Base-by-base conservation (phyloP, 2,888 invertebrate species). In the Agrotis ipsilon region DNA sequence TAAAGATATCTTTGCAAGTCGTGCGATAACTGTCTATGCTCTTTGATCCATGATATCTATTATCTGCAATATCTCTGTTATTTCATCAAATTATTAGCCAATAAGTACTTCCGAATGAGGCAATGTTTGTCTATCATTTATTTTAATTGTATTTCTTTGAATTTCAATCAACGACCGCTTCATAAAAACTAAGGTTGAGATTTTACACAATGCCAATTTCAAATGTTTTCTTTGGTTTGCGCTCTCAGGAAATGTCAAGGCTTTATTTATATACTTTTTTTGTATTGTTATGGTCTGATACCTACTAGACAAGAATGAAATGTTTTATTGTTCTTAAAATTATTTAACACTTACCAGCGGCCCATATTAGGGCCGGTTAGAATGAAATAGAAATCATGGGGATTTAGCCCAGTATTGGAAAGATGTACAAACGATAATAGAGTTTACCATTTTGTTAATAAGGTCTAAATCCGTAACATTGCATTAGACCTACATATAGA, bases 241-340 rank as follows among this genome's bases (percentile, higher is more conserved):
- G 32, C 54, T 61, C 52, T 68, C 24, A n/a, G 27, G 19, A 75
- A 70, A 75, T 75, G 67, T 62, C 71, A 80, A 75, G 78, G 80
- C 27, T 71, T 64, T 46, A 0, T 27, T 19, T 27, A 14, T n/a
- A n/a, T n/a, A n/a, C n/a, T n/a, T n/a, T 64, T 63, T 13, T 61
- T 64, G 13, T 27, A 16, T 52, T 60, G 6, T 51, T 32, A 43
- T 64, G 13, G 18, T 60, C 19, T 55, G 52, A 45, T 45, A 13
- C n/a, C n/a, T n/a, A n/a, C 43, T 39, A 39, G 9, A 39, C 39
- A 11, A 39, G 39, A 39, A 11, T 39, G 7, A 0, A 32, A 2
- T 39, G 1, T 9, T 39, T 11, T 39, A 39, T 39, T 39, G 39
- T 39, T 39, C 39, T 39, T 39, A 39, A 39, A 39, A 39, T 11